phyloP scores from a whole-genome alignment of 23 tunicate genomes.

The Ascidia mentula region DNA sequence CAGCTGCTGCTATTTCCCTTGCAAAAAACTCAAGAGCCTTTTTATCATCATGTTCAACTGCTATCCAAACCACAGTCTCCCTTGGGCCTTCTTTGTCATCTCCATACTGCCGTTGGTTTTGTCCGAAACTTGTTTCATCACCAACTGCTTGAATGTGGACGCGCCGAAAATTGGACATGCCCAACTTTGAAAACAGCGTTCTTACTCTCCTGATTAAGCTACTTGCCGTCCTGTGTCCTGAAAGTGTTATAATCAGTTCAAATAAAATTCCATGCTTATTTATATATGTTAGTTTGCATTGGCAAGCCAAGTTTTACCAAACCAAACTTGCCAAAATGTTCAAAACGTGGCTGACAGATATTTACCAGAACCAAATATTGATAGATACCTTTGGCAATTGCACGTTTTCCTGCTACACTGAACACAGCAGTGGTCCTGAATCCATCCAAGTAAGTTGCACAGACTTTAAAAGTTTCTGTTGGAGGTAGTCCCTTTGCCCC shows the following conservation, averaged over 20 bases:
- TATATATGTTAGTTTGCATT: too few species aligned
- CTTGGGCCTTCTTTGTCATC: constrained; percentile 44
- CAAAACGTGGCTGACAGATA: background rate
- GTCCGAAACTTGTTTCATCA: constrained; percentile 61
- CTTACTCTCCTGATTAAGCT: constrained; percentile 64
- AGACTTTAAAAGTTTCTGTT: constrained; percentile 54
- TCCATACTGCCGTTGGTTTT: constrained; percentile 50
- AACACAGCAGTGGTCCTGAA: constrained; percentile 74
- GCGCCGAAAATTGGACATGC: constrained; percentile 52
- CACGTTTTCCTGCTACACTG: constrained; percentile 71
- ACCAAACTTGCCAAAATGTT: too few species aligned
- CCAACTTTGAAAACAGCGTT: constrained; percentile 26
- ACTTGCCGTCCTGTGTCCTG: constrained; percentile 69
- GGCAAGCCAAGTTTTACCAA: too few species aligned
- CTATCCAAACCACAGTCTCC: constrained; percentile 78
- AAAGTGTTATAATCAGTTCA: too few species aligned
- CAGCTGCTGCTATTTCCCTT: constrained; percentile 88
- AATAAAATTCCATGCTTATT: background rate
- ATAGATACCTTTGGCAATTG: constrained; percentile 91
- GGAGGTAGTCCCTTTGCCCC: constrained; percentile 81
- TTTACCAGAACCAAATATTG: too few species aligned
- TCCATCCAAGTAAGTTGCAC: constrained; percentile 92
- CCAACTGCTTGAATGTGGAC: constrained; percentile 87
- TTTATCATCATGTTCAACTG: constrained; percentile 86
- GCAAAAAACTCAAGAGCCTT: constrained; percentile 73